These are phyloP conservation scores for Drosophila busckii DNA, from an alignment of 1,140 invertebrate genomes.

Conservation along the genomic window DNA sequence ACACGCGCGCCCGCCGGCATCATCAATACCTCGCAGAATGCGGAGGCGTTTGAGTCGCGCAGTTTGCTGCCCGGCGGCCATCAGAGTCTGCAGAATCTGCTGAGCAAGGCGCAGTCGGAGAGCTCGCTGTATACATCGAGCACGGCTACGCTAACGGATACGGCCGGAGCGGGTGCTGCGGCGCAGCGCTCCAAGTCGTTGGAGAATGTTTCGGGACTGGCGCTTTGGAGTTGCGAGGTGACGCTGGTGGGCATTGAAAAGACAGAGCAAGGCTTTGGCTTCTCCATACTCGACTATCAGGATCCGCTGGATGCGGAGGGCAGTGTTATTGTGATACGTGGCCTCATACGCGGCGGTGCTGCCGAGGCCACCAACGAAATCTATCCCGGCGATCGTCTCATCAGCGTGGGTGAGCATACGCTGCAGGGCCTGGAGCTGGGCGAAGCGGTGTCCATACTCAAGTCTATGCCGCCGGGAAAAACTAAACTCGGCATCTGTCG, in stretches of 20 bases:
- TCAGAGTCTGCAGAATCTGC: slow-evolving; percentile 83
- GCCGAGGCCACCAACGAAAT: slow-evolving; percentile 92
- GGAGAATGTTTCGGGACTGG: slow-evolving; percentile 93
- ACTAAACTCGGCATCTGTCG: slow-evolving; percentile 93
- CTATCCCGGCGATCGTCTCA: slow-evolving; percentile 93
- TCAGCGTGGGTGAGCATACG: slow-evolving; percentile 92
- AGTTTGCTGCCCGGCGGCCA: slow-evolving; percentile 88
- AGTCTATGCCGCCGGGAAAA: slow-evolving; percentile 89
- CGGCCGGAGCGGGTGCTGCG: slow-evolving; percentile 56
- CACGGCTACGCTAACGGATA: slow-evolving; percentile 82
- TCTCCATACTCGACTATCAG: slow-evolving; percentile 96
- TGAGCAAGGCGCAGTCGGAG: slow-evolving; percentile 93
- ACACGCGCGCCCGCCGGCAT: slow-evolving; percentile 82
- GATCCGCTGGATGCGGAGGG: slow-evolving; percentile 92
- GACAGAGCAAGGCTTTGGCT: slow-evolving; percentile 94
- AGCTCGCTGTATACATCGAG: slow-evolving; percentile 89
- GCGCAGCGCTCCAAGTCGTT: slow-evolving; percentile 87
- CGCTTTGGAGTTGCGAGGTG: slow-evolving; percentile 94
- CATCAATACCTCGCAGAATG: slow-evolving; percentile 87
- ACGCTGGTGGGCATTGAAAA: slow-evolving; percentile 92
- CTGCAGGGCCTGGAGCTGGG: slow-evolving; percentile 94
- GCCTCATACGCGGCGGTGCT: slow-evolving; percentile 94
- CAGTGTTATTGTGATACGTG: slow-evolving; percentile 96
- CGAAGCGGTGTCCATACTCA: slow-evolving; percentile 92
- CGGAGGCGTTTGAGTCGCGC: slow-evolving; percentile 87